A percentile compares a stretch with the other conserved stretches of the same genome.
These are phyloP conservation scores for Drosophila takahashii DNA, from an alignment of 1,140 invertebrate species.

Conservation along the genomic window DNA sequence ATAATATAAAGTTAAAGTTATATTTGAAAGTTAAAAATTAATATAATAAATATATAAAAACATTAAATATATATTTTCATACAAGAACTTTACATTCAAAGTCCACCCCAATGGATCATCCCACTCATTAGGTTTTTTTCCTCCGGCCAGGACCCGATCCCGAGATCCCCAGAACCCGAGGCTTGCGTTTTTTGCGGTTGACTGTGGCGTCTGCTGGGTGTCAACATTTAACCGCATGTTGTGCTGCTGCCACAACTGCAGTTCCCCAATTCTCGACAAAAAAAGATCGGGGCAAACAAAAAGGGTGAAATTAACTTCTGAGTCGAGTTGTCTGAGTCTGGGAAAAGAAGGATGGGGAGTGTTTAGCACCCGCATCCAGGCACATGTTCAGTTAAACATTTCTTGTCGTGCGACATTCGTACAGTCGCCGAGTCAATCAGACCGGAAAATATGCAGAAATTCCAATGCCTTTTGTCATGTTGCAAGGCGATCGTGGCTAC, in stretches of 20 bases:
- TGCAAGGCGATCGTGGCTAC: not conserved
- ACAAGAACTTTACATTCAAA: not conserved
- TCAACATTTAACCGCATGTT: slow-evolving; percentile 66
- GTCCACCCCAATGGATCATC: slow-evolving; percentile 25
- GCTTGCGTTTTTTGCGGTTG: slow-evolving; percentile 42
- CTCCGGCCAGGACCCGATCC: slow-evolving; percentile 1
- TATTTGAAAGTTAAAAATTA: too few species aligned
- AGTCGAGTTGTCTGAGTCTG: slow-evolving; percentile 26
- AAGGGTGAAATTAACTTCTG: slow-evolving; percentile 42
- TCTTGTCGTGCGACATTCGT: slow-evolving; percentile 18
- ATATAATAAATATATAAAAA: not conserved
- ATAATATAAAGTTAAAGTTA: too few species aligned
- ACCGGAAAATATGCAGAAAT: slow-evolving; percentile 14
- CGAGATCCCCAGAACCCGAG: not conserved
- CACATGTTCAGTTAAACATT: slow-evolving; percentile 26
- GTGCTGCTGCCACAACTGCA: slow-evolving; percentile 25
- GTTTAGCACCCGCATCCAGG: slow-evolving; percentile 44
- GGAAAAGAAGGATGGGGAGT: slow-evolving; percentile 8
- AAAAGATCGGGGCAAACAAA: slow-evolving; percentile 17
- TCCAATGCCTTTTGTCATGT: slow-evolving; percentile 3
- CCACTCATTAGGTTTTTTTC: slow-evolving; percentile 28
- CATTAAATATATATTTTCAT: not conserved
- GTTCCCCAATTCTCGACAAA: slow-evolving; percentile 15
- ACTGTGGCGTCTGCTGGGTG: slow-evolving; percentile 75
- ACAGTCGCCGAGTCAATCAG: slow-evolving; percentile 23